These are phyloP conservation scores for Alethe castanea DNA, from an alignment of 2,113 vertebrate species.

Conservation along the genomic window DNA sequence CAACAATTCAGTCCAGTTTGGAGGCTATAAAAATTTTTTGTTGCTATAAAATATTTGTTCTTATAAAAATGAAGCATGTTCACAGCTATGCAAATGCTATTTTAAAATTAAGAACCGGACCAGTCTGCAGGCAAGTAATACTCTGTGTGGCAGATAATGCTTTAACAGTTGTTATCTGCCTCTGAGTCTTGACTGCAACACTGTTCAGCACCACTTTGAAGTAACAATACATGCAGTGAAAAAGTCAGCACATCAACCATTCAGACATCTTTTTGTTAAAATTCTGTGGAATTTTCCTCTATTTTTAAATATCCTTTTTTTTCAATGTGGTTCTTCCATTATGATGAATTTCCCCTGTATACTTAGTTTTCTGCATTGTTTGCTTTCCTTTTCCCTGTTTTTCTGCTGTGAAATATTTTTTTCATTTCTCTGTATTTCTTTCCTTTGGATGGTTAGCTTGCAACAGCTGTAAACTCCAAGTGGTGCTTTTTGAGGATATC, in stretches of 20 bases:
- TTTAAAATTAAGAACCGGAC: slow-evolving; percentile 50
- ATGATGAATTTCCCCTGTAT: background rate
- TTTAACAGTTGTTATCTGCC: background rate
- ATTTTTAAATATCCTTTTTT: background rate
- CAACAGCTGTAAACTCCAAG: background rate
- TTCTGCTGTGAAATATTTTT: background rate
- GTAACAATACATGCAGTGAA: background rate
- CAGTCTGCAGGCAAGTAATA: slow-evolving; percentile 48
- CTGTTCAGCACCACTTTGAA: background rate
- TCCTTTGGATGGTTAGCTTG: background rate
- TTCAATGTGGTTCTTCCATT: background rate
- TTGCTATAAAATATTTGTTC: slow-evolving; percentile 55
- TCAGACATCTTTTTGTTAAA: background rate
- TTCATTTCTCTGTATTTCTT: slow-evolving; percentile 14
- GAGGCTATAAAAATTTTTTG: background rate
- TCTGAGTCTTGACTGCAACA: background rate
- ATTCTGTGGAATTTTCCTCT: background rate
- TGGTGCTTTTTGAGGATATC: background rate
- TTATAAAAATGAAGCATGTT: slow-evolving; percentile 63
- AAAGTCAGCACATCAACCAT: background rate
- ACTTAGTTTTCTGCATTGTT: background rate
- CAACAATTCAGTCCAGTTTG: slow-evolving; percentile 60
- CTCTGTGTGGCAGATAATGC: background rate
- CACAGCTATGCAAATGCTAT: slow-evolving; percentile 44
- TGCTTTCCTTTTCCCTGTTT: background rate